Evolutionary conservation across 2,888 invertebrate species (phyloP).

Genomic region (Vannuccia rotundouncinata): DNA sequence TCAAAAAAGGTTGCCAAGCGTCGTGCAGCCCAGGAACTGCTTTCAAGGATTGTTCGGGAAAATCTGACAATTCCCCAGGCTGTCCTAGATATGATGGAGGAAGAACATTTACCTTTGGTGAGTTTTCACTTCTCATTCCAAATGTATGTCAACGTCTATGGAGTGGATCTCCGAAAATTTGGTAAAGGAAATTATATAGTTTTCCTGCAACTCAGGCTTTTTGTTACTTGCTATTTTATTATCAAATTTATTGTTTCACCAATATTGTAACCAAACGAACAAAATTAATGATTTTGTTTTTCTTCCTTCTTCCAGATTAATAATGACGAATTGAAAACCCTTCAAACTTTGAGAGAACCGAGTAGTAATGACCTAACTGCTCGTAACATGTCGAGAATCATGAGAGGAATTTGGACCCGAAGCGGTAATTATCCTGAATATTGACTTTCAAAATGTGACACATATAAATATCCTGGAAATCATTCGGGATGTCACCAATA

Average conservation of each 20-base stretch:
- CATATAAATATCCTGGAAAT: no score
- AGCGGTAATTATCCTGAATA: background rate
- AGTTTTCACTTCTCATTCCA: background rate
- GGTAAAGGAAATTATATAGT: no score
- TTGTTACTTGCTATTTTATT: no score
- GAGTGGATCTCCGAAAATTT: no score
- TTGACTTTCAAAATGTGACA: no score
- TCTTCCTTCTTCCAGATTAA: background rate
- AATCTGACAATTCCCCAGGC: constrained; percentile 31
- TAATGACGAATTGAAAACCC: background rate
- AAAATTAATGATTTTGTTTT: no score
- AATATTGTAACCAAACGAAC: no score
- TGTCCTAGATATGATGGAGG: constrained; percentile 34
- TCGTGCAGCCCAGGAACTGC: constrained; percentile 20
- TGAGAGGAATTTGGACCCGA: constrained; percentile 2
- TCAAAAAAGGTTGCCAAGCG: constrained; percentile 31
- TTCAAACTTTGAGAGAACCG: background rate
- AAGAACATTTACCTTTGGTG: constrained; percentile 18
- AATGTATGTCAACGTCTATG: no score
- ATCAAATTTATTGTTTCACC: no score
- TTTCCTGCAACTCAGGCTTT: no score
- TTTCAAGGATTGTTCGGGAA: constrained; percentile 5
- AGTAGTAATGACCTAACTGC: background rate
- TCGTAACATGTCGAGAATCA: background rate
- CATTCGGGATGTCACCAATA: no score